Conservation (phyloP, 2,888 invertebrate species). For the Cephalotes varians region DNA sequence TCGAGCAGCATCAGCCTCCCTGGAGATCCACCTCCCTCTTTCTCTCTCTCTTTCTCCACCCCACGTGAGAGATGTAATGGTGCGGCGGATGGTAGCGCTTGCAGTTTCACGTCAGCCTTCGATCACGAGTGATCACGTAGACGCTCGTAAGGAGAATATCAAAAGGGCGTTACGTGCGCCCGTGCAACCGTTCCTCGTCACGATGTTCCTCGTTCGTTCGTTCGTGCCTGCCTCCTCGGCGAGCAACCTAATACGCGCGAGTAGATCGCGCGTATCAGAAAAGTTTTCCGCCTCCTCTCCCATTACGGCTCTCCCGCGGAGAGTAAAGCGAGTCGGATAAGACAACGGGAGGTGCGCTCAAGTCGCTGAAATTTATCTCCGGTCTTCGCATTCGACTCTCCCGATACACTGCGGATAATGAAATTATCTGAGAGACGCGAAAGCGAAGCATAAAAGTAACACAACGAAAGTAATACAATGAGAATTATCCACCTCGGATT, state of each 20-base stretch:
- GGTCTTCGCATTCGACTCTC: background rate
- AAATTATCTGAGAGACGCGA: background rate
- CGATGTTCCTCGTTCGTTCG: constrained; percentile 4
- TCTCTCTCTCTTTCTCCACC: background rate
- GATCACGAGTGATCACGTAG: constrained; percentile 71
- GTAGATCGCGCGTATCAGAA: constrained; percentile 38
- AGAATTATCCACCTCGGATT: background rate
- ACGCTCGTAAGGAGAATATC: constrained; percentile 68
- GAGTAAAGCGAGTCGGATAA: constrained; percentile 26
- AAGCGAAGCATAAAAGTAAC: background rate
- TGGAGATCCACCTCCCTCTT: constrained; percentile 6
- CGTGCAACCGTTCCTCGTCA: constrained; percentile 46
- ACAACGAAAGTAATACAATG: background rate
- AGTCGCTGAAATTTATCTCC: constrained; percentile 22
- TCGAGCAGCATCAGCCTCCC: constrained; percentile 23
- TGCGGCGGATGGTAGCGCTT: constrained; percentile 42
- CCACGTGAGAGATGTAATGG: constrained; percentile 51
- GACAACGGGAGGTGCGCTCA: constrained; percentile 5
- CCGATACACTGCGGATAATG: constrained; percentile 5
- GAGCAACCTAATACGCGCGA: constrained; percentile 36
- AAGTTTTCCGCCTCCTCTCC: constrained; percentile 27
- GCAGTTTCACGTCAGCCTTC: constrained; percentile 62
- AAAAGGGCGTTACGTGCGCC: constrained; percentile 67
- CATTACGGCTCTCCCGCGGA: constrained; percentile 7
- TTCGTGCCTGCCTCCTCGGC: background rate